Evolutionary conservation across 2,113 vertebrate genomes (phyloP), one percentile per base, ranked within the genome.

Genomic region (Zeus faber): DNA sequence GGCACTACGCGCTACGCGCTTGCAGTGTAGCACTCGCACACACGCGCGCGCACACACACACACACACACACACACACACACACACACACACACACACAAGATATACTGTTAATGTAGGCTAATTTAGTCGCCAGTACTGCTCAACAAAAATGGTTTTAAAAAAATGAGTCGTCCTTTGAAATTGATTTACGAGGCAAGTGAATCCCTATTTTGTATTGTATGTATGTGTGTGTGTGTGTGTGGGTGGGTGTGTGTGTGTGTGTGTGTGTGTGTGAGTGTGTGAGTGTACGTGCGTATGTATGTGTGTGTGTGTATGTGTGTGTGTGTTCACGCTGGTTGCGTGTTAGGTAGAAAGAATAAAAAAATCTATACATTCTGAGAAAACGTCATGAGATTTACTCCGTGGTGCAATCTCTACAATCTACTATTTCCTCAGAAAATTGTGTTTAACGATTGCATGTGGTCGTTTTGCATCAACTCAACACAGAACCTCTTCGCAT

Each of bases 11-110:
- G 65, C 68, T 70, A 73, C 63, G 58, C 48, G 70, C 77, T 73
- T 79, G 83, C 80, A 81, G 85, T 84, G 84, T 85, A 80, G 83
- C 80, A 80, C 85, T 84, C 81, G 85, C 79, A 83, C 76, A 84
- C 76, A 47, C 73, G 72, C 80, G 78, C 18, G 75, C 77, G 77
- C 78, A 83, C 71, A 79, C 50, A 58, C 77, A 66, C 77, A 79
- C 62, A 67, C 54, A 52, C 71, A 50, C 62, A 62, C 62, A 67
- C 59, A 58, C 67, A 62, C 61, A 59, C 66, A 62, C 59, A 11
- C 26, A 55, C 55, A 62, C 56, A 35, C 49, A 70, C 46, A 21
- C n/a, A 25, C 13, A 55, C 49, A 58, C 67, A 64, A 31, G 37
- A 29, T 29, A 24, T 27, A 39, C 43, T 21, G 16, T 70, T 81